Evolutionary conservation across 2,797 vertebrate species (phyloP).

Genomic region (Gymnopithys bicolor): DNA sequence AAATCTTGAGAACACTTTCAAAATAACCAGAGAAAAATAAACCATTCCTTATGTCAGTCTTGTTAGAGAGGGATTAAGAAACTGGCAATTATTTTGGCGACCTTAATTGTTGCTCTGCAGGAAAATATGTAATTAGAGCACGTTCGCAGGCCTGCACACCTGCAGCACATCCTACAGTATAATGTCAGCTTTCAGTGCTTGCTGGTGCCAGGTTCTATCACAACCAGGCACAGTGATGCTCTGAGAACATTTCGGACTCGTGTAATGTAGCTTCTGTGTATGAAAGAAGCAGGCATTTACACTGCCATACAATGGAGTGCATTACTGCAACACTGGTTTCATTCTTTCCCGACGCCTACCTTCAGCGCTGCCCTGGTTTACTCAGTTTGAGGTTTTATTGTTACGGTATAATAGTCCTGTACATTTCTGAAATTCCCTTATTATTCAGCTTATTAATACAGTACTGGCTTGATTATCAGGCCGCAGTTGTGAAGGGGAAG

Average conservation of each 20-base stretch:
- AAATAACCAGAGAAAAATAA: slow-evolving; percentile 82
- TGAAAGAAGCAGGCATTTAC: slow-evolving; percentile 97
- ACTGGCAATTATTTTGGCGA: slow-evolving; percentile 95
- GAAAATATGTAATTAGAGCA: slow-evolving; percentile 97
- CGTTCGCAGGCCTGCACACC: slow-evolving; percentile 94
- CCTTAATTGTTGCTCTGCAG: slow-evolving; percentile 95
- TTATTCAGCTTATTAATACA: slow-evolving; percentile 99
- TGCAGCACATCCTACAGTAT: slow-evolving; percentile 93
- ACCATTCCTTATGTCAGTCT: slow-evolving; percentile 82
- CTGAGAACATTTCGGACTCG: slow-evolving; percentile 94
- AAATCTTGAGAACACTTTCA: slow-evolving; percentile 81
- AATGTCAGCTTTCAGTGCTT: slow-evolving; percentile 93
- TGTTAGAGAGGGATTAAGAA: slow-evolving; percentile 89
- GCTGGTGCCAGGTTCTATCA: slow-evolving; percentile 91
- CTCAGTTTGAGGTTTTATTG: slow-evolving; percentile 96
- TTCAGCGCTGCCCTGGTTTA: slow-evolving; percentile 90
- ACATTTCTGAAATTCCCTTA: slow-evolving; percentile 99
- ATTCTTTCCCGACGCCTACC: slow-evolving; percentile 96
- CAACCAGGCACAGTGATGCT: slow-evolving; percentile 92
- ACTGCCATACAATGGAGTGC: slow-evolving; percentile 93
- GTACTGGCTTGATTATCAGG: slow-evolving; percentile 91
- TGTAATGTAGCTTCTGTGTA: slow-evolving; percentile 94
- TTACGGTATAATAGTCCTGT: slow-evolving; percentile 94
- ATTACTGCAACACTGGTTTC: slow-evolving; percentile 96
- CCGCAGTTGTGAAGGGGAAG: slow-evolving; percentile 85